Evolutionary conservation across 2,888 invertebrate genomes (phyloP), one percentile per base, ranked within the genome.

Genomic region (Aporophyla nigra): DNA sequence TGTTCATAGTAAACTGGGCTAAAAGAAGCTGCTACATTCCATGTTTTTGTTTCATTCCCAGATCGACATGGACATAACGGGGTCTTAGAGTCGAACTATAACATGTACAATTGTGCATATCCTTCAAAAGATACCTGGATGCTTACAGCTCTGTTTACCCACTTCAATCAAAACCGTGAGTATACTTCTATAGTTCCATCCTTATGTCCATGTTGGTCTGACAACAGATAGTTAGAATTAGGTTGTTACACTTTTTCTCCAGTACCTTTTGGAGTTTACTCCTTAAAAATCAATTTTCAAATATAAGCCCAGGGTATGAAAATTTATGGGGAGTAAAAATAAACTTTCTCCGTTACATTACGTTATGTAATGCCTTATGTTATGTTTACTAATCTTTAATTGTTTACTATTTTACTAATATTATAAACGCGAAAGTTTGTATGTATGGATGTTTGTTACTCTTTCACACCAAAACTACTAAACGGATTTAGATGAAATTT

Each of bases 151-250:
- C 87, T 87, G 87, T 87, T 87, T 87, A 87, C 85, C 75, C 87
- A 87, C 87, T 87, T 86, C 87, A 87, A 87, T 87, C 86, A 87
- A 87, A 87, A 87, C 87, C 86, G 87, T 87, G 87, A 87, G 87
- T 87, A 87, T 78, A 81, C 21, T 69, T 71, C 79, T 76, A 73
- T 78, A 79, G 80, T 84, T 78, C 65, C 70, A 74, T 86, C 74
- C 70, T n/a, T 72, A 66, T 56, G 70, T 78, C 83, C 82, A 83
- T 83, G 82, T 74, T 79, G 82, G 69, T 82, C 83, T 78, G 71
- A 53, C 69, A 58, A 2, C 65, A 33, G 59, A 70, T 14, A 33
- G 19, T 40, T 14, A 66, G 7, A 61, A 49, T 21, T 67, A 62
- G 67, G n/a, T 27, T 53, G 12, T 16, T 56, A 61, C 46, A 61